These are phyloP conservation scores for Dryocosmus kuriphilus DNA, from an alignment of 2,888 invertebrate genomes.

Conservation along the genomic window DNA sequence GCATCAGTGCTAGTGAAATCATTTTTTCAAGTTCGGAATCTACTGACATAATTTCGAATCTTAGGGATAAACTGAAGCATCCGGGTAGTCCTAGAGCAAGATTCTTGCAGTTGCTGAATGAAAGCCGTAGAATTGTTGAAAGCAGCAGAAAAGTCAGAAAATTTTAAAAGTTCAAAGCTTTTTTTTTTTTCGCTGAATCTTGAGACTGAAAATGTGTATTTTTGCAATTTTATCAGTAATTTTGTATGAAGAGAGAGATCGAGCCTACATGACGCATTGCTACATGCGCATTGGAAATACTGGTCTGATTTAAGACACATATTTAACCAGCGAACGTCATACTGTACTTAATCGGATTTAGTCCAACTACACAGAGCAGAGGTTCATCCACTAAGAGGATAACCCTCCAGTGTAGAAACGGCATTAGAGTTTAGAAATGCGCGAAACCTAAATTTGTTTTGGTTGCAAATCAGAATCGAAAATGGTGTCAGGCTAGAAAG, in stretches of 20 bases:
- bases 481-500: no score
- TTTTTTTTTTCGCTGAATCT: constrained; percentile 12
- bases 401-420: no score
- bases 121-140: constrained; percentile 68
- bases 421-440: neutral
- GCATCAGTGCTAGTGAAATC: constrained; percentile 23
- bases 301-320: no score
- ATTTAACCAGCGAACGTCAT: no score
- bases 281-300: no score
- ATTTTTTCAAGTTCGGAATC: constrained; percentile 54
- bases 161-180: constrained; percentile 45
- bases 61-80: constrained; percentile 63
- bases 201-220: constrained; percentile 47
- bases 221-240: constrained; percentile 44
- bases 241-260: neutral
- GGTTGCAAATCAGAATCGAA: no score
- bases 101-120: constrained; percentile 67
- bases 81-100: constrained; percentile 69
- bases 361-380: no score
- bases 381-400: no score
- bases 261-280: no score
- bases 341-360: neutral
- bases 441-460: no score
- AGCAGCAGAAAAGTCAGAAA: constrained; percentile 61
- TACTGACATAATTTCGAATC: constrained; percentile 51